These are phyloP conservation scores for Villa cingulata DNA, from an alignment of 2,888 invertebrate genomes.

Conservation along the genomic window DNA sequence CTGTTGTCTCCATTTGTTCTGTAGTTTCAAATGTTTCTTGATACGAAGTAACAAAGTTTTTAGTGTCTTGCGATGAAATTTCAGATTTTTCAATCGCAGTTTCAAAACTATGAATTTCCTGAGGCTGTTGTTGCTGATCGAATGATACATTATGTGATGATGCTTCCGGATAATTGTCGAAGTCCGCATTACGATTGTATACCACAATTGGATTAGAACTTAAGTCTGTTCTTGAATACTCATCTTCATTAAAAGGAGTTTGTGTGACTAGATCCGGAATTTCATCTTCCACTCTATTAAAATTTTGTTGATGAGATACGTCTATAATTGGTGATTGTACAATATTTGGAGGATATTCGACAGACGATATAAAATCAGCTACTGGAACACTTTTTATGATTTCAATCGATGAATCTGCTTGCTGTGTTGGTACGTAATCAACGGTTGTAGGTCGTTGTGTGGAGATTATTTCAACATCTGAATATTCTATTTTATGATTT, in stretches of 20 bases:
- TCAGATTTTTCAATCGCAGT: too few species aligned
- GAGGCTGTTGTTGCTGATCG: slow-evolving; percentile 8
- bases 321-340: slow-evolving; percentile 40
- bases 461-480: too few species aligned
- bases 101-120: slow-evolving; percentile 10
- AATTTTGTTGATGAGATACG: slow-evolving; percentile 38
- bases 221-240: slow-evolving; percentile 7
- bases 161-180: slow-evolving; percentile 42
- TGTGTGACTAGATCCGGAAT: not conserved
- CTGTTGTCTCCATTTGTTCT: not conserved
- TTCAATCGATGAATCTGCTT: slow-evolving; percentile 35
- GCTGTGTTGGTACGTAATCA: slow-evolving; percentile 13
- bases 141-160: slow-evolving; percentile 18
- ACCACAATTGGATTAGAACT: slow-evolving; percentile 33
- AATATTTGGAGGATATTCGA: slow-evolving; percentile 57
- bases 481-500: slow-evolving; percentile 16
- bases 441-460: slow-evolving; percentile 8
- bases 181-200: slow-evolving; percentile 27
- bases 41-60: not conserved
- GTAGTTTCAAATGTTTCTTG: not conserved
- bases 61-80: not conserved
- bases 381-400: slow-evolving; percentile 52
- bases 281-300: slow-evolving; percentile 9
- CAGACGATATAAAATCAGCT: slow-evolving; percentile 53
- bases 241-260: not conserved